Evolutionary conservation across 2,113 vertebrate genomes (phyloP).

Genomic region (Diphyllodes magnificus): DNA sequence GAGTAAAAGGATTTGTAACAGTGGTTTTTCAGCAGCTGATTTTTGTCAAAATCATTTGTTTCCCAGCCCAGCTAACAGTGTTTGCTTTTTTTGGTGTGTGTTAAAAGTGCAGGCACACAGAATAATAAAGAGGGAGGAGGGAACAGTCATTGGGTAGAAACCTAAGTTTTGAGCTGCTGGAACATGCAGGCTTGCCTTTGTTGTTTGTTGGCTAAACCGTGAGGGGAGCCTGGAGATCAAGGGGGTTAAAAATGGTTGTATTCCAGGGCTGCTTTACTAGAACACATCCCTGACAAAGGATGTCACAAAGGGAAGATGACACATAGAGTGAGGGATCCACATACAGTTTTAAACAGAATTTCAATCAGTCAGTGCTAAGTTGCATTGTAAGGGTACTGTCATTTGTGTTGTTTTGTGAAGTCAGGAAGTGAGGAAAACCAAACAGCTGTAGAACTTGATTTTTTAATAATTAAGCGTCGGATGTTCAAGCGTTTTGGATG

Average conservation of each 20-base stretch:
- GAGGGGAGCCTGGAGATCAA: not conserved
- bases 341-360: not conserved
- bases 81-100: not conserved
- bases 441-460: not conserved
- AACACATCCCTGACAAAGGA: rapidly evolving
- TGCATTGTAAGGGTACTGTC: not conserved
- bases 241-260: not conserved
- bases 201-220: not conserved
- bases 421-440: not conserved
- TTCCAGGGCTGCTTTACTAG: not conserved
- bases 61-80: not conserved
- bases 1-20: not conserved
- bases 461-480: not conserved
- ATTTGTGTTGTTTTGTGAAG: not conserved
- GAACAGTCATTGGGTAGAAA: not conserved
- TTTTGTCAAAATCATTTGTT: not conserved
- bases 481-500: not conserved
- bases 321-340: rapidly evolving
- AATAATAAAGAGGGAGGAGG: not conserved
- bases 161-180: not conserved
- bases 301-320: not conserved
- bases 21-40: not conserved
- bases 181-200: not conserved
- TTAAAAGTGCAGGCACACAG: not conserved
- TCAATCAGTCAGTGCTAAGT: not conserved